Conservation (phyloP, 2,888 invertebrate species). For the Falcaria lacertinaria region DNA sequence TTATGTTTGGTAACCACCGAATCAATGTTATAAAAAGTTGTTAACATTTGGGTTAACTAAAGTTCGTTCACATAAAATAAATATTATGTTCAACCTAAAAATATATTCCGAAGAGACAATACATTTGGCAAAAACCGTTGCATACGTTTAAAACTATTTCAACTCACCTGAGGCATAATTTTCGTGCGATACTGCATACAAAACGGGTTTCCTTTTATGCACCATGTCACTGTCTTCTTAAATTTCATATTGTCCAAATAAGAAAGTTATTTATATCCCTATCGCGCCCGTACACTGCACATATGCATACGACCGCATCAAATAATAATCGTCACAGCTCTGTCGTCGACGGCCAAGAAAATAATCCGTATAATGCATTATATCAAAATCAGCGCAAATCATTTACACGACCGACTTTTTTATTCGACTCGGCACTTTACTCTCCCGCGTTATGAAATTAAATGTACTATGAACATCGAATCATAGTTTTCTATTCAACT, state of each 20-base stretch:
- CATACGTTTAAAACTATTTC: not conserved
- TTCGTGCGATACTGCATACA: conserved; percentile 47
- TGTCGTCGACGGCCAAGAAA: conserved; percentile 54
- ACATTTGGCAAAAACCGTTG: not conserved
- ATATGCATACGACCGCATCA: conserved; percentile 47
- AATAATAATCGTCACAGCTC: conserved; percentile 38
- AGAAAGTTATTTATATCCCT: conserved; percentile 19
- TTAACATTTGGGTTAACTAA: no score
- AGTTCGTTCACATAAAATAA: no score
- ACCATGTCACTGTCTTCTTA: conserved; percentile 65
- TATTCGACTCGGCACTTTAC: conserved; percentile 44
- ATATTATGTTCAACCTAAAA: no score
- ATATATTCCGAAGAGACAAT: not conserved
- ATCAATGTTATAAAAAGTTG: no score
- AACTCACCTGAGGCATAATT: conserved; percentile 30
- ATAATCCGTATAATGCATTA: conserved; percentile 42
- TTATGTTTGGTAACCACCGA: no score
- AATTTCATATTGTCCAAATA: conserved; percentile 59
- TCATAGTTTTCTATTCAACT: conserved; percentile 19
- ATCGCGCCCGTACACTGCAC: conserved; percentile 39
- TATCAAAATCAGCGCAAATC: conserved; percentile 60
- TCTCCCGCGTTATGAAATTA: conserved; percentile 50
- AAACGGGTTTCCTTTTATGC: conserved; percentile 59
- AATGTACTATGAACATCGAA: conserved; percentile 42
- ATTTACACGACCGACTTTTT: conserved; percentile 60